Evolutionary conservation across 2,113 vertebrate genomes (phyloP), one percentile per base, ranked within the genome.

Genomic region (Syngnathus scovelli): DNA sequence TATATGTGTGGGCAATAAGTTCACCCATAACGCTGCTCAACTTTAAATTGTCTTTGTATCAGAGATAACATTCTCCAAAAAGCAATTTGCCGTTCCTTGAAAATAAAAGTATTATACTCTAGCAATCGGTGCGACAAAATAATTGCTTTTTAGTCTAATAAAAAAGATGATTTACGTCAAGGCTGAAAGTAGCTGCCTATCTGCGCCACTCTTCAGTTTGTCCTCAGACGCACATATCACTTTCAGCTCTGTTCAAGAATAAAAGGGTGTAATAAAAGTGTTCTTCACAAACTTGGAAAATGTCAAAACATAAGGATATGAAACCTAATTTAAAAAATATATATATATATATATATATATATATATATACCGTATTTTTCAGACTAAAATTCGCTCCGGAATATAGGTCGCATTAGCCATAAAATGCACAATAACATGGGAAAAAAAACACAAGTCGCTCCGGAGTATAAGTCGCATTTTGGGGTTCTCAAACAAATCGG

Each of bases 1-100:
- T 59, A 59, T 36, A 36, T 38, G 36, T 11, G 6, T 19, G 33
- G 36, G 7, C 33, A 59, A 36, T 9, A 36, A 59, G 56, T 59
- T 59, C 36, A 59, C 6, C 36, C 16, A 38, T 59, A 59, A 59
- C 19, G 37, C 33, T 16, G 27, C 16, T 16, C 56, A 19, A 59
- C 56, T 59, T 37, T 59, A 37, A 59, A 59, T 59, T 59, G 56
- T 59, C 13, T 59, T 37, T 37, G 36, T 58, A 58, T 36, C 27
- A 15, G 55, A 37, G 16, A 59, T 59, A 36, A 33, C 9, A 19
- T 59, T 59, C 33, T 37, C 33, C 9, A 38, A 59, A 59, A 59
- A 59, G 56, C 56, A 59, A 59, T 59, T 59, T 38, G 56, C 16
- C 36, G 7, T 21, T 38, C 7, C 56, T 59, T 16, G 23, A 37